Base-by-base conservation (phyloP, 2,888 invertebrate genomes). In the Oligia fasciuncula region DNA sequence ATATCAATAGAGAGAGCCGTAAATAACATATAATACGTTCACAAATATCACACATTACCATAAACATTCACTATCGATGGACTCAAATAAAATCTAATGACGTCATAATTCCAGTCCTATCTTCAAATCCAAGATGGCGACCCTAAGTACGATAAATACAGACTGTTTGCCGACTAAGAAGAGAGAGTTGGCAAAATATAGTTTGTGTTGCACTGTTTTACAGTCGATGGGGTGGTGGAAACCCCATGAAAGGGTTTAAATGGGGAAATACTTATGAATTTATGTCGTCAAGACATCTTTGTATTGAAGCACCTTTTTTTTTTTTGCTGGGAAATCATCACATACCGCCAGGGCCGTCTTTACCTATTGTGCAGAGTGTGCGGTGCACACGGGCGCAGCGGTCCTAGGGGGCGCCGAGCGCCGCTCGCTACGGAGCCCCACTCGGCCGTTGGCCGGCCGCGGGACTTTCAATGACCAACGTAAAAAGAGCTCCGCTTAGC, bases 131-230 rank as follows among this genome's bases (percentile, higher is more conserved):
- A 80, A 73, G 73, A 81, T 89, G 83, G 91, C 82, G 63, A 88
- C 91, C 89, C 89, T 89, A 85, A 23, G 63, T 57, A 84, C 83
- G 82, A 90, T 91, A 93, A 92, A 93, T 88, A 91, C 85, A 91
- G 91, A 90, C 89, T 92, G 84, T 93, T 93, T 92, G 89, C 87
- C 65, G 62, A 89, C 83, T 86, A 87, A 89, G 86, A 83, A 91
- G 90, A 87, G 85, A 84, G 76, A 85, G 87, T 90, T 90, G 82
- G 83, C 84, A 88, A 91, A 91, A 91, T 86, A 86, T 90, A 90
- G 89, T 88, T 87, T 85, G 84, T 90, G 86, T 85, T 87, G 85
- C 84, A 85, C 71, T 84, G 72, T 82, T 84, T 86, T 85, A 85
- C 62, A 73, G 74, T 17, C 71, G 62, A 87, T 81, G 71, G 85